Evolutionary conservation across 1,140 invertebrate species (phyloP).

Genomic region (Trachelipus rathkii): DNA sequence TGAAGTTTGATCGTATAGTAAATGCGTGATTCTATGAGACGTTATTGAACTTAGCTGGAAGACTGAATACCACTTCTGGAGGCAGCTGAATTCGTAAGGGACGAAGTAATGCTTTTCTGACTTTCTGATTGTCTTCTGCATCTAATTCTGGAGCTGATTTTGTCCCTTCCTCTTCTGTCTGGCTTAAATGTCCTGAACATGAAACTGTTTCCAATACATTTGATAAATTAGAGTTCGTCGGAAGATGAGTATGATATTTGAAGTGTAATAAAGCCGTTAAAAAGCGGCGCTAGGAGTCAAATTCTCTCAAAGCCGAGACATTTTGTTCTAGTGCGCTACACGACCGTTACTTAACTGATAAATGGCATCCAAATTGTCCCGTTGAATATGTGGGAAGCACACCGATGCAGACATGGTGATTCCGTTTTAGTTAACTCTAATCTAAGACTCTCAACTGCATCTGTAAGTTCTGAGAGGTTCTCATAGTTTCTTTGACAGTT

Average conservation of each 20-base stretch:
- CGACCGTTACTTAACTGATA: conserved; percentile 40
- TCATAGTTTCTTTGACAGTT: conserved; percentile 67
- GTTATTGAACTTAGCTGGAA: not conserved
- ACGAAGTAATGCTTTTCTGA: not conserved
- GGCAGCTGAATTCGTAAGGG: not conserved
- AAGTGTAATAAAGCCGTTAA: not conserved
- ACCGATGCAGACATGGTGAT: conserved; percentile 16
- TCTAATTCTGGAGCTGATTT: conserved; percentile 37
- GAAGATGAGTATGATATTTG: conserved; percentile 8
- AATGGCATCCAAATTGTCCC: conserved; percentile 38
- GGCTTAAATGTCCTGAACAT: conserved; percentile 46
- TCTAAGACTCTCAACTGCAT: conserved; percentile 45
- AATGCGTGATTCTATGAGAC: not conserved
- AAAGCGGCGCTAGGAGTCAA: conserved; percentile 7
- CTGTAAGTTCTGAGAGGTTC: conserved; percentile 59
- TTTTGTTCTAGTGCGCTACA: conserved; percentile 27
- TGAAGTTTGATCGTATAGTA: not conserved
- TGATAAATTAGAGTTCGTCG: conserved; percentile 71
- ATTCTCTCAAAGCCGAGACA: conserved; percentile 22
- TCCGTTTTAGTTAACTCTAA: not conserved
- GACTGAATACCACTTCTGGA: not conserved
- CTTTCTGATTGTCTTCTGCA: conserved; percentile 8
- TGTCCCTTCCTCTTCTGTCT: conserved; percentile 34
- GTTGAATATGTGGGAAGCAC: conserved; percentile 30
- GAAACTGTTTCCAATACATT: conserved; percentile 59